Conservation (phyloP, 2,888 invertebrate genomes). For the Ochropleura plecta region DNA sequence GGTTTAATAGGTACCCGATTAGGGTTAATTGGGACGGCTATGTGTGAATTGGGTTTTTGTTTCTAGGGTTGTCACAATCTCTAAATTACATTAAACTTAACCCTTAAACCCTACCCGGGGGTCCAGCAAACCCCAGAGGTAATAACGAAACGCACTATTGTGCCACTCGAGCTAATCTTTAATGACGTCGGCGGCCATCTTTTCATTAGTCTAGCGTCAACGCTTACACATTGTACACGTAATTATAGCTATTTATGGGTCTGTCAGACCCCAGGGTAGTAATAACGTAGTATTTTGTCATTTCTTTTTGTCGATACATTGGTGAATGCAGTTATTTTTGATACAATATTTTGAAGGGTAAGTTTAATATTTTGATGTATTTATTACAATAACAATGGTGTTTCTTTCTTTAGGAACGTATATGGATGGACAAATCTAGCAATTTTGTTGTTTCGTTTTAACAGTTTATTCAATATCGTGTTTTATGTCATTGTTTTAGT, state of each 20-base stretch:
- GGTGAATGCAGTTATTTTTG: conserved; percentile 19
- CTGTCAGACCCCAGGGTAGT: conserved; percentile 24
- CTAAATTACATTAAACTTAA: no score
- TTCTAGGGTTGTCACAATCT: no score
- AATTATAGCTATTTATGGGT: neutral
- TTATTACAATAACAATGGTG: conserved; percentile 13
- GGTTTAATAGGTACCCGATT: no score
- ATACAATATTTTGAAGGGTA: conserved; percentile 26
- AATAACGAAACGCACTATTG: conserved; percentile 6
- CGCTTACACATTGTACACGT: neutral
- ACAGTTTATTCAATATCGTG: conserved; percentile 25
- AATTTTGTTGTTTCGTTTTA: conserved; percentile 16
- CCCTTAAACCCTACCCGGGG: conserved; percentile 27
- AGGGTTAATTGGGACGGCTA: no score
- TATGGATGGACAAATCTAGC: neutral
- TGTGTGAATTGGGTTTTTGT: no score
- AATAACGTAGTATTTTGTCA: conserved; percentile 25
- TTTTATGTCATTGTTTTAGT: conserved; percentile 38
- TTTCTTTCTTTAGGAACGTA: conserved; percentile 4
- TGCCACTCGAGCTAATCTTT: conserved; percentile 18
- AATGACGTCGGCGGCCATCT: conserved; percentile 17
- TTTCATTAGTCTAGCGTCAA: conserved; percentile 8
- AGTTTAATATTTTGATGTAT: conserved; percentile 21
- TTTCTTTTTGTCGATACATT: conserved; percentile 18
- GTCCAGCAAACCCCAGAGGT: conserved; percentile 22